Evolutionary conservation across 2,888 invertebrate genomes (phyloP).

Genomic region (Blastobasis adustella): DNA sequence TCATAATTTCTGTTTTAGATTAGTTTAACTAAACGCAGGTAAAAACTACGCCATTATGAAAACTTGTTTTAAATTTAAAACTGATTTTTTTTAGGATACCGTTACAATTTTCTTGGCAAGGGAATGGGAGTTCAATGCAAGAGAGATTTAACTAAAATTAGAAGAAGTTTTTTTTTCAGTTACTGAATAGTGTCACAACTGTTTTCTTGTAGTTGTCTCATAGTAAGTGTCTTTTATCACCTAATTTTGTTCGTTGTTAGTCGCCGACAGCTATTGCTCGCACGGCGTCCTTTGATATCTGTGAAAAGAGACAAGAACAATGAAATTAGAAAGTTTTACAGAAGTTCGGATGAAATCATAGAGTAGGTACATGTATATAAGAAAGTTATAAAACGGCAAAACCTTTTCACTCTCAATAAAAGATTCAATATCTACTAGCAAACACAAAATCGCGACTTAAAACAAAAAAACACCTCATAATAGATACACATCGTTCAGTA

Average conservation of each 20-base stretch:
- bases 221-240: constrained; percentile 56
- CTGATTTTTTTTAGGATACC: no score
- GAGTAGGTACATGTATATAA: no score
- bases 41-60: no score
- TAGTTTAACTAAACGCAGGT: constrained; percentile 35
- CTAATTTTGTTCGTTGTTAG: constrained; percentile 58
- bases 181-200: constrained; percentile 10
- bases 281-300: constrained; percentile 71
- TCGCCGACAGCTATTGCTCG: constrained; percentile 59
- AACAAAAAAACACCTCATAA: neutral
- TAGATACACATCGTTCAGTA: constrained; percentile 9
- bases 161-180: no score
- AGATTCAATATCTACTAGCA: neutral
- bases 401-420: no score
- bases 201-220: constrained; percentile 16
- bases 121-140: no score
- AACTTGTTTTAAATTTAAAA: no score
- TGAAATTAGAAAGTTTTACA: no score
- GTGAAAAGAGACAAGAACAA: constrained; percentile 22
- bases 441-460: neutral
- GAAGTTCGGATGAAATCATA: no score
- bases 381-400: no score
- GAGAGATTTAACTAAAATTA: no score
- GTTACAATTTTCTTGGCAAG: no score
- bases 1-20: constrained; percentile 19